These are phyloP conservation scores for Channa striata DNA, from an alignment of 2,797 vertebrate species.

Conservation along the genomic window DNA sequence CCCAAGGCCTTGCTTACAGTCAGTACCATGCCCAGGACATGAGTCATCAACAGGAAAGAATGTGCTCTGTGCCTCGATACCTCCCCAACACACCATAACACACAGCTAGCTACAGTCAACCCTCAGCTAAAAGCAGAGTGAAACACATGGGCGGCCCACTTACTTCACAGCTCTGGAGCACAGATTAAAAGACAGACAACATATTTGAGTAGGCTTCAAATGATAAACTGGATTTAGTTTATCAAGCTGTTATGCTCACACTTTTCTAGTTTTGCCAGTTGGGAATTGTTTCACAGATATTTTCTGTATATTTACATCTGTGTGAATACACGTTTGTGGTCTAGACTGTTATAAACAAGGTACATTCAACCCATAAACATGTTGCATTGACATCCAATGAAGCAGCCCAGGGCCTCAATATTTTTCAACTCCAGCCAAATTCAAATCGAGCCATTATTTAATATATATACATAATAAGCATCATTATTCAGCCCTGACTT, in stretches of 20 bases:
- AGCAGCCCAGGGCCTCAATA: neutral
- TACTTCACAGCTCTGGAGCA: constrained; percentile 42
- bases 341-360: neutral
- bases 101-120: constrained; percentile 64
- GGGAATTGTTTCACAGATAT: neutral
- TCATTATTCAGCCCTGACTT: neutral
- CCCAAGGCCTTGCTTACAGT: constrained; percentile 56
- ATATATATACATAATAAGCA: constrained; percentile 7
- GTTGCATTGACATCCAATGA: neutral
- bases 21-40: constrained; percentile 70
- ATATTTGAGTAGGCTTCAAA: constrained; percentile 40
- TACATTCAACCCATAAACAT: neutral
- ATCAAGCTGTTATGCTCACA: constrained; percentile 33
- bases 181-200: constrained; percentile 39
- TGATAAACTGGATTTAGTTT: constrained; percentile 40
- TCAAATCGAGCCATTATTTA: neutral
- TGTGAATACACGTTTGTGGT: constrained; percentile 6
- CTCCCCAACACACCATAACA: constrained; percentile 62
- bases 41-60: constrained; percentile 82
- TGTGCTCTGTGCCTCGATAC: constrained; percentile 67
- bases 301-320: neutral
- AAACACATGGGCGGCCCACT: constrained; percentile 36
- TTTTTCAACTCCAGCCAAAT: constrained; percentile 4
- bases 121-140: constrained; percentile 51
- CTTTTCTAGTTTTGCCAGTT: constrained; percentile 30